These are phyloP conservation scores for Netelia fuscicornis DNA, from an alignment of 2,888 invertebrate species.

Conservation along the genomic window DNA sequence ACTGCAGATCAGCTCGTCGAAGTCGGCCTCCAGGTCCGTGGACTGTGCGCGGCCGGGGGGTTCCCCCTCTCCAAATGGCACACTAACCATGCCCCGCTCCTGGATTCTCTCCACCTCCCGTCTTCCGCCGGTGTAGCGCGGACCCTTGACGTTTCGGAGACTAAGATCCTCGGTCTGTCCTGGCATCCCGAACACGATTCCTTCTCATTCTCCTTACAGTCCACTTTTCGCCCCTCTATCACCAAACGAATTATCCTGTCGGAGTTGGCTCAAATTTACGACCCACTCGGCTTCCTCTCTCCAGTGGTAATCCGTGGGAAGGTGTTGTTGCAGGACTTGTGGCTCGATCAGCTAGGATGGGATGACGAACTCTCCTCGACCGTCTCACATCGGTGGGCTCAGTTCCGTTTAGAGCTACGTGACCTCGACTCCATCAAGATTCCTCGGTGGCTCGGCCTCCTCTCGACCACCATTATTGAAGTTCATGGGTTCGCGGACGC, in stretches of 20 bases:
- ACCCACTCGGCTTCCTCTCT: slow-evolving; percentile 61
- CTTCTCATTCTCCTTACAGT: slow-evolving; percentile 7
- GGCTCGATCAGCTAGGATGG: slow-evolving; percentile 59
- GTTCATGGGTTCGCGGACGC: slow-evolving; percentile 69
- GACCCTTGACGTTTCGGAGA: slow-evolving; percentile 37
- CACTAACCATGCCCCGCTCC: not conserved
- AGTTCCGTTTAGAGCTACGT: slow-evolving; percentile 42
- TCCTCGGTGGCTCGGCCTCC: slow-evolving; percentile 57
- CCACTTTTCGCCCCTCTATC: not conserved
- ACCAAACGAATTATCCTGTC: slow-evolving; percentile 58
- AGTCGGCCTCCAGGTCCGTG: not conserved
- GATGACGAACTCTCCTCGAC: slow-evolving; percentile 46
- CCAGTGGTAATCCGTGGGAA: slow-evolving; percentile 63
- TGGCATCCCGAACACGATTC: slow-evolving; percentile 35
- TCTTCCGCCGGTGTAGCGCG: too few relatives aligned
- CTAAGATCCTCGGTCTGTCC: slow-evolving; percentile 35
- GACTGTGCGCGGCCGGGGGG: not conserved
- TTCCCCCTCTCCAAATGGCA: slow-evolving; percentile 40
- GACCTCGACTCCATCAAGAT: slow-evolving; percentile 38
- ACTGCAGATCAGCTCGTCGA: not conserved
- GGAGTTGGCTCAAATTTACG: slow-evolving; percentile 59
- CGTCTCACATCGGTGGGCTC: not conserved
- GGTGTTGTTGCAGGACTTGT: slow-evolving; percentile 56
- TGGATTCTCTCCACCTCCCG: not conserved
- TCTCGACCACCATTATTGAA: slow-evolving; percentile 34